A percentile compares a stretch with the other conserved stretches of the same genome.
Evolutionary conservation across 2,888 invertebrate genomes (phyloP).

Genomic region (Stenodera caucasica): DNA sequence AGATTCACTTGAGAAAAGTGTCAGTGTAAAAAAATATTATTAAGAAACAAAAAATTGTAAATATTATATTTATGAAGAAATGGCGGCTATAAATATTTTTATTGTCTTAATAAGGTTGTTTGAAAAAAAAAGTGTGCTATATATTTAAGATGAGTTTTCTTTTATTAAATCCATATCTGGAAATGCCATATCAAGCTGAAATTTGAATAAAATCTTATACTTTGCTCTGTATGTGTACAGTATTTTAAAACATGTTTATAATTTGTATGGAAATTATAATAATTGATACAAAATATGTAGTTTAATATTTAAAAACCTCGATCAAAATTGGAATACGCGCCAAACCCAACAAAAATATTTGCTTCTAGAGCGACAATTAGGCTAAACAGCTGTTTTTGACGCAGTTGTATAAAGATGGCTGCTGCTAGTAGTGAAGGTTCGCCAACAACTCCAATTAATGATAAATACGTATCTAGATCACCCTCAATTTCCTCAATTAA

Average conservation of each 20-base stretch:
- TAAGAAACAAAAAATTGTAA: slow-evolving; percentile 39
- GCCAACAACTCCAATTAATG: slow-evolving; percentile 49
- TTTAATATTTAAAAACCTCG: background rate
- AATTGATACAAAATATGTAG: slow-evolving; percentile 42
- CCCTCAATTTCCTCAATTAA: slow-evolving; percentile 61
- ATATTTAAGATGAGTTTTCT: slow-evolving; percentile 46
- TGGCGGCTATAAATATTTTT: slow-evolving; percentile 54
- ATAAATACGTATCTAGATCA: slow-evolving; percentile 58
- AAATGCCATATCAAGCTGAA: slow-evolving; percentile 56
- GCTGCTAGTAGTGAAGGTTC: slow-evolving; percentile 55
- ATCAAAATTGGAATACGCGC: no score
- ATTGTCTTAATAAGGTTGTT: slow-evolving; percentile 47
- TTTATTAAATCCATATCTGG: slow-evolving; percentile 53
- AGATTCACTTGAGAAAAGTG: slow-evolving; percentile 35
- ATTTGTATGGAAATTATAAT: slow-evolving; percentile 80
- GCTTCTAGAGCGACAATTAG: background rate
- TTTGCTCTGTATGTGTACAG: slow-evolving; percentile 67
- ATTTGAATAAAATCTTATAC: slow-evolving; percentile 50
- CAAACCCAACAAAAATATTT: no score
- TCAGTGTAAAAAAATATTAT: slow-evolving; percentile 45
- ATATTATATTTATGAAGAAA: slow-evolving; percentile 50
- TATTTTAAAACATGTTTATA: slow-evolving; percentile 81
- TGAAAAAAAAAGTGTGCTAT: slow-evolving; percentile 47
- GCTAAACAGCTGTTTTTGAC: slow-evolving; percentile 25
- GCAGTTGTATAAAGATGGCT: slow-evolving; percentile 44